A percentile compares a stretch with the other conserved stretches of the same genome.
phyloP scores from a whole-genome alignment of 1,140 invertebrate genomes.

The Melanaphis sacchari region DNA sequence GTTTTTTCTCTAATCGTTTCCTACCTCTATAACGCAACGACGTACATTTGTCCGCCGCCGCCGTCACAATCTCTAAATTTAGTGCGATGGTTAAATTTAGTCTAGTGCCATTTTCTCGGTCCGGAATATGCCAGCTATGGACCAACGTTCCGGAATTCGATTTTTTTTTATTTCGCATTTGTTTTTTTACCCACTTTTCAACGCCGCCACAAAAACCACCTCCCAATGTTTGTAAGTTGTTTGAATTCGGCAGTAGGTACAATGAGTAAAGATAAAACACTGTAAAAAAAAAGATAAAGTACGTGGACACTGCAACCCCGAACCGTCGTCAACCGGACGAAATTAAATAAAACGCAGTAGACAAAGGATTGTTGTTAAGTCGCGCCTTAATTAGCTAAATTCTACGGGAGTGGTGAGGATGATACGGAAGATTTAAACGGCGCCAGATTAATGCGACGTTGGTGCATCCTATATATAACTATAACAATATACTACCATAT shows the following conservation, averaged over 20 bases:
- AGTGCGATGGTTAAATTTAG: slow-evolving; percentile 53
- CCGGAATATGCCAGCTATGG: slow-evolving; percentile 18
- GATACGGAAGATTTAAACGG: not conserved
- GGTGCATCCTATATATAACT: not conserved
- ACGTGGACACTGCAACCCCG: not conserved
- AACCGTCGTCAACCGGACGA: not conserved
- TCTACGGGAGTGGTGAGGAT: not conserved
- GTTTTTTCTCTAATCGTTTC: slow-evolving; percentile 36
- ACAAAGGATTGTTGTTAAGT: slow-evolving; percentile 18
- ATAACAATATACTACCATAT: not conserved
- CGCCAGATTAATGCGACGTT: slow-evolving; percentile 17
- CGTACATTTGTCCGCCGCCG: not conserved
- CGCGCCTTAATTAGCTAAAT: slow-evolving; percentile 20
- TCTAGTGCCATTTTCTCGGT: slow-evolving; percentile 35
- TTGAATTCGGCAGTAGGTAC: not conserved
- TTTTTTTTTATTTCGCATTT: not conserved
- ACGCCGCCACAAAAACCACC: not conserved
- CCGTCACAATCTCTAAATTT: slow-evolving; percentile 28
- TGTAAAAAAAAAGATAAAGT: not conserved
- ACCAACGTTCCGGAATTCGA: not conserved
- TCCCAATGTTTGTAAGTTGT: not conserved
- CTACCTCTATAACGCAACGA: not conserved
- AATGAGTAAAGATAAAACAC: not conserved
- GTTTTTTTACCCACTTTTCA: not conserved
- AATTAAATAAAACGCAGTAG: slow-evolving; percentile 23